Evolutionary conservation across 2,888 invertebrate species (phyloP).

Genomic region (Pristionchus entomophagus): DNA sequence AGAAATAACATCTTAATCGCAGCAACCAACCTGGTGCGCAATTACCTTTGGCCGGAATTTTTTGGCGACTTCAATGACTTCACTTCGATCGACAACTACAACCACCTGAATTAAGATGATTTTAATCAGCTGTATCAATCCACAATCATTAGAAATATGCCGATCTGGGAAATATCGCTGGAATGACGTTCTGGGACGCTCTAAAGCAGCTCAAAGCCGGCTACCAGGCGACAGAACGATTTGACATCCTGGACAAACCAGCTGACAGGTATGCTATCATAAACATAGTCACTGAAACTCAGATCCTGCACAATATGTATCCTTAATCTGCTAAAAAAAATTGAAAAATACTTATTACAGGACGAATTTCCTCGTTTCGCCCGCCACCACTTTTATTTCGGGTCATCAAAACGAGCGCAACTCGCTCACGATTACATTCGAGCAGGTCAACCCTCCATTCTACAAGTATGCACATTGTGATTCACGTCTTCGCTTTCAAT

Average conservation of each 20-base stretch:
- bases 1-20: too few species aligned
- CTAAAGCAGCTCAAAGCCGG: not conserved
- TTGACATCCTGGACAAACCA: not conserved
- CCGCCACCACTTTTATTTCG: slow-evolving; percentile 72
- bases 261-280: slow-evolving; percentile 4
- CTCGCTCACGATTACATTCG: slow-evolving; percentile 73
- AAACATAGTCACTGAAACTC: too few species aligned
- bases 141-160: too few species aligned
- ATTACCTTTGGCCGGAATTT: too few species aligned
- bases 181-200: slow-evolving; percentile 8
- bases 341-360: slow-evolving; percentile 46
- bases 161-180: too few species aligned
- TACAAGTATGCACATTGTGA: slow-evolving; percentile 55
- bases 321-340: too few species aligned
- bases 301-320: too few species aligned
- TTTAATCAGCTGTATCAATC: too few species aligned
- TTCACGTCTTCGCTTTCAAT: not conserved
- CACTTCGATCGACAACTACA: not conserved
- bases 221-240: not conserved
- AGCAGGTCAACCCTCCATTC: slow-evolving; percentile 70
- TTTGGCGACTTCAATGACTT: too few species aligned
- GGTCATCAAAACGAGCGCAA: slow-evolving; percentile 73
- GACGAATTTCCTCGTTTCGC: slow-evolving; percentile 68
- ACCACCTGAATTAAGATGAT: too few species aligned
- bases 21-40: not conserved